Conservation (phyloP, 2,888 invertebrate species). For the Caenorhabditis afra region DNA sequence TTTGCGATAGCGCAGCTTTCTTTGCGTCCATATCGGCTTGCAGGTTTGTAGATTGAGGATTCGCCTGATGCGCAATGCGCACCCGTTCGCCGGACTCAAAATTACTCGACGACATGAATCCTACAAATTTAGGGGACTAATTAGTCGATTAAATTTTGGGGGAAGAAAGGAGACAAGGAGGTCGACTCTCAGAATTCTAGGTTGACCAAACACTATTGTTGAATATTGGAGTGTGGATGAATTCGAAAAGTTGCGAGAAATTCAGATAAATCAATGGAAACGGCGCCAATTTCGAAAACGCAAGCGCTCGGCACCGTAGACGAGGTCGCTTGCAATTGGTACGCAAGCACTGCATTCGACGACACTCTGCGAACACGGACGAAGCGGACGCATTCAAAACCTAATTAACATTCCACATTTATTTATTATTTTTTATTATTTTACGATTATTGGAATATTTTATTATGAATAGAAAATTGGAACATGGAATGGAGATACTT, state of each 20-base stretch:
- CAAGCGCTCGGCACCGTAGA: constrained; percentile 15
- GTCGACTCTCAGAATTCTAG: background rate
- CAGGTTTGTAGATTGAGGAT: constrained; percentile 35
- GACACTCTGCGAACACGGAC: constrained; percentile 21
- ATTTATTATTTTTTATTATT: no score
- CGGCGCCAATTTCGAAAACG: constrained; percentile 22
- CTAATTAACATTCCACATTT: no score
- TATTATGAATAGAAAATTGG: no score
- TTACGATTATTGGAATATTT: no score
- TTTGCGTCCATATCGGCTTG: constrained; percentile 57
- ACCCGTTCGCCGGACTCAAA: constrained; percentile 55
- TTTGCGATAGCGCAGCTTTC: constrained; percentile 34
- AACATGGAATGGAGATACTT: no score
- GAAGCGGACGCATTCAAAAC: background rate
- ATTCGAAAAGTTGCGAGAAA: background rate
- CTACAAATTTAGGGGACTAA: constrained; percentile 1
- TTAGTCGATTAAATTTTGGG: no score
- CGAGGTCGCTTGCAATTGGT: background rate
- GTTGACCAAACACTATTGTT: background rate
- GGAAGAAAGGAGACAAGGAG: background rate
- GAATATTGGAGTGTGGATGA: background rate
- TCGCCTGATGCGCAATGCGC: constrained; percentile 52
- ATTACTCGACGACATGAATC: constrained; percentile 56
- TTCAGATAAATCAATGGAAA: constrained; percentile 19
- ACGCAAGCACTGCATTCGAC: constrained; percentile 21